Base-by-base conservation (phyloP, 2,888 invertebrate species). In the Drosophila vallismaia region DNA sequence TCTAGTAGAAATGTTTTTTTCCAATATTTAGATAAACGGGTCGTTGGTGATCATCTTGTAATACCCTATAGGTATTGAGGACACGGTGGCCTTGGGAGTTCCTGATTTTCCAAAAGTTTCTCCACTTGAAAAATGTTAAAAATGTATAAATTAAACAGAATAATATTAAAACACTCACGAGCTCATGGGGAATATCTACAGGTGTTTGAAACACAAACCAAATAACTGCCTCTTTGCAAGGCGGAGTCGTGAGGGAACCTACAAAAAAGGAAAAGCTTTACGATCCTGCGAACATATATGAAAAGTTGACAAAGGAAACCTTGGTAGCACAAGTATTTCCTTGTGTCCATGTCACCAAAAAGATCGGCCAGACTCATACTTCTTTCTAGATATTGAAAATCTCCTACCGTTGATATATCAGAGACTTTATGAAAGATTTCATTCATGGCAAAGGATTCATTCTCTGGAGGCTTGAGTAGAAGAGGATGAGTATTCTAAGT, bases 171-270 rank as follows among this genome's bases (percentile, higher is more conserved):
- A 3, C 2, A 33, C 33, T 33, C n/a, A 33, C 33, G 5, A 33
- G 33, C 33, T 33, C 33, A 10, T n/a, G 40, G 14, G 40, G 40
- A 12, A 40, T 54, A 49, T 80, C 75, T 12, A 88, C 19, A 1
- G 84, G 67, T 0, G 60, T 71, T 1, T 70, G 46, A 10, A 83
- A 86, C 7, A 83, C 76, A 46, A 86, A 77, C 88, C 88, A 82
- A 10, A 69, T 58, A 0, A 73, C 82, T 26, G 26, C 52, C 42
- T 82, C 82, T 2, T 59, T 12, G n/a, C 77, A 86, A 4, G 88
- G 86, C 0, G 88, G 88, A 2, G 80, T 68, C 9, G 88, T 82
- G 0, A 82, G 59, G 0, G 82, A 82, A 1, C 82, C 88, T 81
- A 38, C 19, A 19, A 19, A 19, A 1, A 31, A 38, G 10, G 10